Base-by-base conservation (phyloP, 2,797 vertebrate genomes). In the Mus minutoides region DNA sequence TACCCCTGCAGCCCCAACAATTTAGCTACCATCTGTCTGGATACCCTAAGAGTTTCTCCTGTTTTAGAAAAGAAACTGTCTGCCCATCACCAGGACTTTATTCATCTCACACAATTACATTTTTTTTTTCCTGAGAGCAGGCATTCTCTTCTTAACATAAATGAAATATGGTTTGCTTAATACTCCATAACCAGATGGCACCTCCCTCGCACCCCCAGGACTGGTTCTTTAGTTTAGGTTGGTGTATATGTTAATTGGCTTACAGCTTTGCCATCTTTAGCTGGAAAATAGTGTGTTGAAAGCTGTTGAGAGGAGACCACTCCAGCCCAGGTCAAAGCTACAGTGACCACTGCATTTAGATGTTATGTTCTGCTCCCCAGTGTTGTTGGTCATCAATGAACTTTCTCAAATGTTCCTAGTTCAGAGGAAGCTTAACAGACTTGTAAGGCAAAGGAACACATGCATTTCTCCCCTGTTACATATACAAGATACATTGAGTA, bases 191-290 rank as follows among this genome's bases (percentile, higher is more conserved):
- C 94, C 64, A 64, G 49, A 56, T 94, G 94, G 96, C 98, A 96
- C 96, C 96, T 98, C 98, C 98, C 95, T 93, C 54, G 95, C 95
- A 80, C 94, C 93, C 92, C 54, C 97, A 94, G 96, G 78, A 90
- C 62, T 77, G 96, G 83, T 49, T 34, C 26, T 91, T 92, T 92
- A 31, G 16, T 94, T 97, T 91, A 82, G 43, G 54, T 95, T 60
- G 71, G 24, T 24, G 6, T 71, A 26, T 85, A 80, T 82, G 52
- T 96, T 73, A 80, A 86, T 60, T 82, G 31, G 31, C 52, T 93
- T 87, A 86, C 73, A 95, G 78, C 73, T 96, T 7, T 83, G 95
- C 88, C 95, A 26, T 71, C 88, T 92, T 91, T 85, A 84, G 90
- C 79, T 93, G n/a, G 92, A 78, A 95, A 93, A 80, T 34, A 40